Evolutionary conservation across 2,797 vertebrate species (phyloP), one percentile per base, ranked within the genome.

Genomic region (Eulemur albifrons): DNA sequence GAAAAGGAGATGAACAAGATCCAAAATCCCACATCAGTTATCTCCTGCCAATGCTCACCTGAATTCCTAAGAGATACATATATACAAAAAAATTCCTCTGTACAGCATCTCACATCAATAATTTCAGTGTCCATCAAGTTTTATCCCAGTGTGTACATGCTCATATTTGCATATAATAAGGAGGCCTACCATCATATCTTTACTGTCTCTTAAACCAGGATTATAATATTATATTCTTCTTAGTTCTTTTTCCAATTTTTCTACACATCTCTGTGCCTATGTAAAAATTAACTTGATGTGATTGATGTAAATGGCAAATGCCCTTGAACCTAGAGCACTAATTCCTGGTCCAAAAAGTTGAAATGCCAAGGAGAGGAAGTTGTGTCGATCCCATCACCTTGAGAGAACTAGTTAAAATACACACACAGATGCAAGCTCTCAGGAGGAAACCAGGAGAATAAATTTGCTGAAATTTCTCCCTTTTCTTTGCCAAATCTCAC

Each of bases 11-110:
- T 94, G 96, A 93, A 95, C 32, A 73, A 57, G 80, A 93, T 97
- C 96, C 97, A 97, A 95, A 92, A 77, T 83, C 69, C 21, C 48
- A 94, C n/a, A 54, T 79, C 63, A 94, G 86, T 35, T 91, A 18
- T 63, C 48, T 95, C 57, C 54, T 96, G 95, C 88, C 88, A 96
- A 76, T 15, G 21, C 65, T 97, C 87, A 96, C 97, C 96, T 98
- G 77, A 89, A 84, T 88, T 96, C 95, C 89, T 72, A 43, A 20
- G 92, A 35, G 88, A 85, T 70, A 81, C 32, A 57, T 27, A 75
- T 6, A n/a, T 23, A 38, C 54, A 84, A 54, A 25, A 67, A 94
- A 91, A 84, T 76, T 38, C 25, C 45, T 35, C 3, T 77, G 54
- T 38, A 79, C 54, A 94, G 57, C 45, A 88, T 54, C 52, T 85